Base-by-base conservation (phyloP, 2,888 invertebrate species). In the Antheraea assamensis region DNA sequence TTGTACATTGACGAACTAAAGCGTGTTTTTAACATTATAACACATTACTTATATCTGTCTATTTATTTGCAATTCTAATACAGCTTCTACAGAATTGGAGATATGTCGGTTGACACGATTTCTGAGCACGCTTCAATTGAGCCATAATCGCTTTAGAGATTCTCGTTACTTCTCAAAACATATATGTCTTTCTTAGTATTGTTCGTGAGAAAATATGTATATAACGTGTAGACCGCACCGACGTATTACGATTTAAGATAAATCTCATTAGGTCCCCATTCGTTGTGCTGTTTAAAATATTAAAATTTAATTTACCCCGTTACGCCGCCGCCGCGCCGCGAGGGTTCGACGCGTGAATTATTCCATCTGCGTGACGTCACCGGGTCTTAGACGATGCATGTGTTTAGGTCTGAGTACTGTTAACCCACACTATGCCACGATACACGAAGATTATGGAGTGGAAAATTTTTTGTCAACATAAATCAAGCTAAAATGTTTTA, bases 261-360 rank as follows among this genome's bases (percentile, higher is more conserved):
- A 55, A 31, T 49, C 31, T 71, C 31, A 68, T 68, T 68, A 68
- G 8, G 68, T n/a, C 13, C 35, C 35, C 68, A 21, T 35, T 68
- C 68, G n/a, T 35, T 35, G 35, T 3, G 2, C n/a, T n/a, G 68
- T 68, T 42, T 68, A 68, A 83, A 85, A 84, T 84, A 84, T 85
- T 85, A 85, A 85, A 84, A 81, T 85, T 85, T 85, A 83, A 85
- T 85, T 85, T 83, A 71, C 78, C n/a, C 78, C 77, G 77, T 79
- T 30, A 55, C 72, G 52, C 21, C 35, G 68, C 68, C n/a, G 49
- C 17, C 27, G 35, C 35, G 68, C 68, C n/a, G 49, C 17, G 49
- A 58, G 55, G 71, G 71, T 55, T 71, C 71, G 61, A 71, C 71
- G 70, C 75, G 77, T 81, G 79, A 82, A 82, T 83, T 81, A 83